These are phyloP conservation scores for Empidonax alnorum DNA, from an alignment of 2,113 vertebrate species.

Conservation along the genomic window DNA sequence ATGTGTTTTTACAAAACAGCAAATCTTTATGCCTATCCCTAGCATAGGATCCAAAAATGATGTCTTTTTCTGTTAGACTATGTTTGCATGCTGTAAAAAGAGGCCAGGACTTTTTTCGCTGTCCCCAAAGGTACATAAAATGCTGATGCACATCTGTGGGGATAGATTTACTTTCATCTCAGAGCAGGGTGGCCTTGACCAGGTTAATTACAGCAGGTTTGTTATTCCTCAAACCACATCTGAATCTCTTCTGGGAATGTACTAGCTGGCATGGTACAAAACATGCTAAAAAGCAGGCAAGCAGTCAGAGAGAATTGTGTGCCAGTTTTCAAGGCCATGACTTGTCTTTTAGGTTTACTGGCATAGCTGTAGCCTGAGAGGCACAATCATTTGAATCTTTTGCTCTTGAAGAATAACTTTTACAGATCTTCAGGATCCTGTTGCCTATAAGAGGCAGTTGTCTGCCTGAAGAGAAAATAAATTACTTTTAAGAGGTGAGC, in stretches of 20 bases:
- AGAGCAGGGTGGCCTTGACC: not conserved
- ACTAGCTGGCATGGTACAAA: accelerated
- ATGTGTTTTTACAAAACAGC: not conserved
- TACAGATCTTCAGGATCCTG: not conserved
- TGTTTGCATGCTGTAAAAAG: accelerated
- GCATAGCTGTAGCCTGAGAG: not conserved
- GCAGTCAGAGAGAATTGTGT: not conserved
- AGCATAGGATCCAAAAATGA: accelerated
- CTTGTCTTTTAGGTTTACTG: not conserved
- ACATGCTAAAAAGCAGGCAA: accelerated
- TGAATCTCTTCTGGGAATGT: not conserved
- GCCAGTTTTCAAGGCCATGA: not conserved
- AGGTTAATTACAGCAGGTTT: not conserved
- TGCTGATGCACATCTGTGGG: not conserved
- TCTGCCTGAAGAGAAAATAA: not conserved
- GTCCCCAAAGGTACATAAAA: not conserved
- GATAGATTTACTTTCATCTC: not conserved
- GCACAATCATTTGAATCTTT: not conserved
- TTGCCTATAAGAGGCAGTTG: not conserved
- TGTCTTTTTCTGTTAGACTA: not conserved
- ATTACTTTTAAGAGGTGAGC: not conserved
- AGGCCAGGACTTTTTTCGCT: not conserved
- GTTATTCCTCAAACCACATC: accelerated
- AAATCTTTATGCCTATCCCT: not conserved
- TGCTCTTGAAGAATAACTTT: not conserved